Evolutionary conservation across 1,140 invertebrate species (phyloP).

Genomic region (Maniola jurtina): DNA sequence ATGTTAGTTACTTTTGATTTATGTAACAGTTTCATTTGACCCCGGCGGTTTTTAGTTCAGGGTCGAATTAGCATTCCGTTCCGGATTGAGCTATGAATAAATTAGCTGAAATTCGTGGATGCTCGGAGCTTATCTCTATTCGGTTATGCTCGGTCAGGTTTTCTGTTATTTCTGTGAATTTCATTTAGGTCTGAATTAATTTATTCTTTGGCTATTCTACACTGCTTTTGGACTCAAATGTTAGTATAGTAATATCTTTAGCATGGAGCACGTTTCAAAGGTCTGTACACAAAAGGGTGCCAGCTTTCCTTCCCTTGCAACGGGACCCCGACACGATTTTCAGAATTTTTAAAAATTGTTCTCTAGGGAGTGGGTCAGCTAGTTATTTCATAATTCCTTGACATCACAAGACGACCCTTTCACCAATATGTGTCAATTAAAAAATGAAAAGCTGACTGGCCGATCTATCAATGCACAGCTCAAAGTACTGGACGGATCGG

Average conservation of each 20-base stretch:
- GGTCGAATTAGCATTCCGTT: slow-evolving; percentile 31
- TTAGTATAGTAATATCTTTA: no score
- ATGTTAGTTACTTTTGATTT: slow-evolving; percentile 7
- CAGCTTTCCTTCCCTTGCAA: no score
- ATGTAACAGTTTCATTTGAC: slow-evolving; percentile 17
- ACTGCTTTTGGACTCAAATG: background rate
- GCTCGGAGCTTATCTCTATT: slow-evolving; percentile 30
- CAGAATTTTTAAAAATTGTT: no score
- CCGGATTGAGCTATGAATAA: slow-evolving; percentile 35
- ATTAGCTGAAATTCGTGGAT: slow-evolving; percentile 33
- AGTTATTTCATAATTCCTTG: background rate
- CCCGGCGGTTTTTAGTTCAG: slow-evolving; percentile 29
- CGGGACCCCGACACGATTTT: no score
- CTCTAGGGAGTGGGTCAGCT: background rate
- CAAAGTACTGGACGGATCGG: no score
- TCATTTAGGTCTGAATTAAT: slow-evolving; percentile 12
- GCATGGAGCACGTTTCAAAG: no score
- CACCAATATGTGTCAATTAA: no score
- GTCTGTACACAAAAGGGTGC: no score
- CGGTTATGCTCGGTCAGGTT: slow-evolving; percentile 27
- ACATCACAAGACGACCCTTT: background rate
- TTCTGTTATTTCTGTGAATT: slow-evolving; percentile 29
- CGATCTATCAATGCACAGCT: no score
- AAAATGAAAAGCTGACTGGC: no score
- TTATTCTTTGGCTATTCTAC: background rate